phyloP scores from a whole-genome alignment of 2,113 vertebrate species.

The Leuciscus idus region DNA sequence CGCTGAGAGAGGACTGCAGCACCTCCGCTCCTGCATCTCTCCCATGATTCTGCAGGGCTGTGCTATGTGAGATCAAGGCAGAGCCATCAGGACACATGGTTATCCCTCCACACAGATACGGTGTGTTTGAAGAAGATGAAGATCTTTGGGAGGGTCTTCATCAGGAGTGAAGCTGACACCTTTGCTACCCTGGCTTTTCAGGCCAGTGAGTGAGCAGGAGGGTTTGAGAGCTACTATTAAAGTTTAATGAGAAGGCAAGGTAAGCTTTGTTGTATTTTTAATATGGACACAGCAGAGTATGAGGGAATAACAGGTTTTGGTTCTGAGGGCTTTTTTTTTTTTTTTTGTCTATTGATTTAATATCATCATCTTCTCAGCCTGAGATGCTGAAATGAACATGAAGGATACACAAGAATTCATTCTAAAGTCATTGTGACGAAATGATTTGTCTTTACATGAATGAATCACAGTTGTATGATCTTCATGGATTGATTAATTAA shows the following conservation, averaged over 20 bases:
- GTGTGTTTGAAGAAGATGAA: constrained; percentile 45
- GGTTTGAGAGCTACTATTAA: constrained; percentile 31
- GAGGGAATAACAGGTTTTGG: constrained; percentile 23
- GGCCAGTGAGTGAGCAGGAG: constrained; percentile 12
- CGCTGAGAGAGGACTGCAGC: constrained; percentile 38
- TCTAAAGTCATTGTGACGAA: constrained; percentile 6
- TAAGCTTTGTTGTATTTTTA: constrained; percentile 53
- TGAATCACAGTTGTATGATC: neutral
- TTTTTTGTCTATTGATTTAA: constrained; percentile 32
- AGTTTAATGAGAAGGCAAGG: constrained; percentile 37
- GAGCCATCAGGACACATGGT: neutral
- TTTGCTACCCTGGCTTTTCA: constrained; percentile 18
- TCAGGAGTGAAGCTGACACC: constrained; percentile 43
- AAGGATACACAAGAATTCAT: constrained; percentile 25
- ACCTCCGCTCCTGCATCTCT: constrained; percentile 27
- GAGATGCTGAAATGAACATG: constrained; percentile 26
- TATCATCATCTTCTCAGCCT: neutral
- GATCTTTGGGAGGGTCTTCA: constrained; percentile 35
- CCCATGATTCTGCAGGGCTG: constrained; percentile 45
- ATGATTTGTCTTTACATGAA: constrained; percentile 29
- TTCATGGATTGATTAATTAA: constrained; percentile 8
- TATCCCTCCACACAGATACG: constrained; percentile 14
- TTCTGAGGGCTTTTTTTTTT: constrained; percentile 5
- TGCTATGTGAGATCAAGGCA: neutral
- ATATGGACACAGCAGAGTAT: constrained; percentile 41